These are phyloP conservation scores for Aurelia aurita DNA, from an alignment of 30 jellyfish, hydroid and myxozoan genomes.

Conservation along the genomic window DNA sequence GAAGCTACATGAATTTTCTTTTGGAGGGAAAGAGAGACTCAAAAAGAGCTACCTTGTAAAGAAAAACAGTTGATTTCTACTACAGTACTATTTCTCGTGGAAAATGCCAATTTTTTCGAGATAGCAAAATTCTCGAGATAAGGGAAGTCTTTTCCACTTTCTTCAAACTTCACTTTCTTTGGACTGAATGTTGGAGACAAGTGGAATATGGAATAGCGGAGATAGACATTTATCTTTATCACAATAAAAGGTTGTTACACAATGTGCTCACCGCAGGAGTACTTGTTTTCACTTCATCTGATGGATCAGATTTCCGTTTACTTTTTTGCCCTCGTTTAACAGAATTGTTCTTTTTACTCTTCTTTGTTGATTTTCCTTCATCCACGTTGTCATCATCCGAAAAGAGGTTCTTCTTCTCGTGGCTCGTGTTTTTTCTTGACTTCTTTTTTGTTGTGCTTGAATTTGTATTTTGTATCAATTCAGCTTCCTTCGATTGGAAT, in stretches of 20 bases:
- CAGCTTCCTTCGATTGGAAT: not conserved
- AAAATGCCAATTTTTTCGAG: no score
- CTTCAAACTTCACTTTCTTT: no score
- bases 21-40: no score
- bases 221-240: not conserved
- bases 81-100: no score
- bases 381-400: constrained; percentile 37
- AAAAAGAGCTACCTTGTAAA: no score
- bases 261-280: not conserved
- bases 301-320: not conserved
- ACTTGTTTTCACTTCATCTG: not conserved
- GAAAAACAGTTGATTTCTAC: no score
- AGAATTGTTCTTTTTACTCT: constrained; percentile 20
- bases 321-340: constrained; percentile 2
- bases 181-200: no score
- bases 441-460: not conserved
- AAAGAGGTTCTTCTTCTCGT: constrained; percentile 1
- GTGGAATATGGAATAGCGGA: not conserved
- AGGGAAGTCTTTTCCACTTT: no score
- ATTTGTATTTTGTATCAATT: not conserved
- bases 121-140: no score
- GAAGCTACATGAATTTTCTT: no score
- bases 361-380: constrained; percentile 1
- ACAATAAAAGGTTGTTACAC: not conserved
- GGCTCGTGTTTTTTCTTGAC: not conserved